Base-by-base conservation (phyloP, 1,140 invertebrate genomes). In the Ceratoteleas bidentatus region DNA sequence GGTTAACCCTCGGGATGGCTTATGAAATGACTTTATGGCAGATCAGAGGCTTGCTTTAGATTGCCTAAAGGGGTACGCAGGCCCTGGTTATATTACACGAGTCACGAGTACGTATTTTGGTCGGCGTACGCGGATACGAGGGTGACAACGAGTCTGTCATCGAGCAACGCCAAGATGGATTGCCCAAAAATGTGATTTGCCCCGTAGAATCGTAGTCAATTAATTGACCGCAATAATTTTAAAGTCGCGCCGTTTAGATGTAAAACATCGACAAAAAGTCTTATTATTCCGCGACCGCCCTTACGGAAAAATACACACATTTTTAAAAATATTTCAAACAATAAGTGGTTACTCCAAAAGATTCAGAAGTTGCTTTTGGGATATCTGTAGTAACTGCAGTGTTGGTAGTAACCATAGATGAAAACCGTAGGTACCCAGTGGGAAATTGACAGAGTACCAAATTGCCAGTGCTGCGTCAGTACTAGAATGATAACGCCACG, bases 11-110 rank as follows among this genome's bases (percentile, higher is more conserved):
- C 83, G 85, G 86, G 87, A 88, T 86, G 87, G 87, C 87, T 90
- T 90, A 90, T 90, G 88, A 90, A 91, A 91, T 91, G 89, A 90
- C 89, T 91, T 91, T 91, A 91, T 90, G 90, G 88, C 85, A 90
- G 90, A 91, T 90, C 89, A 88, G 90, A 90, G 89, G 87, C 87
- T 87, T 88, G 88, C 81, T 87, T 88, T 88, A 87, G 88, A 91
- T 91, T 90, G 87, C 88, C 83, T 84, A 88, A 88, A 88, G 87
- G 89, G 86, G 84, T 88, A 85, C 81, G 61, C 64, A 56, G 50
- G 66, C 84, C 54, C 61, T 53, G 77, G 65, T 76, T 75, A 72
- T 64, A 69, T 79, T 61, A 65, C 80, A 77, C 52, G 56, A 69
- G 66, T 57, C 79, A 73, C 60, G 64, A 69, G 69, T 75, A 76